Evolutionary conservation across 2,113 vertebrate species (phyloP).

Genomic region (Ariopsis seemanni): DNA sequence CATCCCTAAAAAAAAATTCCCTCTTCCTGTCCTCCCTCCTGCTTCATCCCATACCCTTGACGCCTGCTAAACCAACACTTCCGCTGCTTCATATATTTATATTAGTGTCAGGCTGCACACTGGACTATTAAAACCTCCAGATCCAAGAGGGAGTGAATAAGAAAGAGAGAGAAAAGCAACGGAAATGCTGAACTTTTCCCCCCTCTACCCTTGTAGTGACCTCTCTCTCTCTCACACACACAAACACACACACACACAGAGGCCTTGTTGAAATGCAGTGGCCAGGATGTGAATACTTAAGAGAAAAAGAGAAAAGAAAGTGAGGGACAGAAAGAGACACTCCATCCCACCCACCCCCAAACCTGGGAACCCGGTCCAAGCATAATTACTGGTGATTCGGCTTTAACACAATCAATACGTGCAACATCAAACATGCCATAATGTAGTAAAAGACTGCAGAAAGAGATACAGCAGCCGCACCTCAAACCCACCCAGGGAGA

Average conservation of each 20-base stretch:
- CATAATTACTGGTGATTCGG: conserved; percentile 43
- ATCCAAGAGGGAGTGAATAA: conserved; percentile 44
- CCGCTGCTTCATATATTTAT: conserved; percentile 66
- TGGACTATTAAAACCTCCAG: conserved; percentile 59
- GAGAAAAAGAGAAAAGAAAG: background rate
- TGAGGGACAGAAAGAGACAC: background rate
- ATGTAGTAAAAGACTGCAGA: conserved; percentile 10
- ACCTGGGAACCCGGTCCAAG: background rate
- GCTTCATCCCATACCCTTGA: conserved; percentile 58
- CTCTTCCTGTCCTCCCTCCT: background rate
- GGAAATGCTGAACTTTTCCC: conserved; percentile 57
- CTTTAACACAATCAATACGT: conserved; percentile 30
- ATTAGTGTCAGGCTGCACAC: conserved; percentile 64
- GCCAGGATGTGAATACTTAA: conserved; percentile 43
- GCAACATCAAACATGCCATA: conserved; percentile 30
- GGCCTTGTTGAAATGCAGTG: conserved; percentile 13
- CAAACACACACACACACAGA: conserved; percentile 4
- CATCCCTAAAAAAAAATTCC: background rate
- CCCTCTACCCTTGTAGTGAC: conserved; percentile 22
- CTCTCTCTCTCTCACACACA: conserved; percentile 16
- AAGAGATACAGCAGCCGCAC: conserved; percentile 22
- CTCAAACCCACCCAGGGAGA: conserved; percentile 37
- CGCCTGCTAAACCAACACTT: conserved; percentile 72
- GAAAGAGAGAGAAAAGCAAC: background rate
- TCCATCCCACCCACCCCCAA: conserved; percentile 32